Conservation (phyloP, 2,797 vertebrate species). For the Sphaeramia orbicularis region DNA sequence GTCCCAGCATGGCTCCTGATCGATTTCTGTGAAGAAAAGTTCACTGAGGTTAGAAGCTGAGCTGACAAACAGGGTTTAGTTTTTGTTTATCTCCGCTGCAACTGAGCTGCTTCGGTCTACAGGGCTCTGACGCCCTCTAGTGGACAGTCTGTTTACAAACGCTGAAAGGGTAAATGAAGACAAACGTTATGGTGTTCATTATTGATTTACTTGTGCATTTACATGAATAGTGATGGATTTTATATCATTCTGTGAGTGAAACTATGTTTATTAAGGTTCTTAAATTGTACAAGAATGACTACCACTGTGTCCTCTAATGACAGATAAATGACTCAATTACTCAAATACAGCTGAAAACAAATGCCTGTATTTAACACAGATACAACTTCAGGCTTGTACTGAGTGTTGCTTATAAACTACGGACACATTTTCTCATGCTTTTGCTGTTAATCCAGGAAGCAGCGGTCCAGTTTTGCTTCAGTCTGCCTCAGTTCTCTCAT, state of each 20-base stretch:
- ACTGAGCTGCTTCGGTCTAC: background rate
- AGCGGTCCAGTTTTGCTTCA: conserved; percentile 15
- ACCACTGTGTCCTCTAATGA: background rate
- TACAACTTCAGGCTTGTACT: no score
- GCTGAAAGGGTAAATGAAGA: background rate
- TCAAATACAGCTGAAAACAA: no score
- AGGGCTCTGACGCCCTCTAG: conserved; percentile 67
- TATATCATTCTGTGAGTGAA: background rate
- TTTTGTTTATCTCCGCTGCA: background rate
- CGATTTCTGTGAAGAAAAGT: conserved; percentile 86
- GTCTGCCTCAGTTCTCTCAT: conserved; percentile 10
- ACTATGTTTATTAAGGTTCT: background rate
- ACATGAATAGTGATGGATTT: background rate
- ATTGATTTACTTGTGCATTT: background rate
- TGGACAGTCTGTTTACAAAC: conserved; percentile 43
- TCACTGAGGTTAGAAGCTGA: conserved; percentile 39
- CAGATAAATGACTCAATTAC: background rate
- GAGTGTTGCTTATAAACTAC: background rate
- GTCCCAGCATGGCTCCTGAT: conserved; percentile 92
- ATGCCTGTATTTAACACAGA: no score
- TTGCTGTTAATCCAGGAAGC: conserved; percentile 1
- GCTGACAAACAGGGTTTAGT: background rate
- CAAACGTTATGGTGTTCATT: background rate
- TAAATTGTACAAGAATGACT: background rate
- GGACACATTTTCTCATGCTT: background rate